Conservation (phyloP, 2,888 invertebrate species). For the Drosophila kanekoi region DNA sequence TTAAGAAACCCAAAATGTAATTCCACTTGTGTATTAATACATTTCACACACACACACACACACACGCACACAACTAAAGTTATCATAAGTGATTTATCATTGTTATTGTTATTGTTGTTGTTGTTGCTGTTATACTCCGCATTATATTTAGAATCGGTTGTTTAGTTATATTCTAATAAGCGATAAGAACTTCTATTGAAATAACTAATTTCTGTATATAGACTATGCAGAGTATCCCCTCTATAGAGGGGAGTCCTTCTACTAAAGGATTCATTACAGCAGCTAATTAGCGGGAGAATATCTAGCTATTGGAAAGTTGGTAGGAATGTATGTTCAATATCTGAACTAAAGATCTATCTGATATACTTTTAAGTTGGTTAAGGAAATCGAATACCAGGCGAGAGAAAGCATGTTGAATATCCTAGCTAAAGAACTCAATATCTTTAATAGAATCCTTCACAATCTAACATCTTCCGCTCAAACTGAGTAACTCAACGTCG, state of each 20-base stretch:
- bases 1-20: conserved; percentile 67
- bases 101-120: conserved; percentile 41
- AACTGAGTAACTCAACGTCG: not conserved
- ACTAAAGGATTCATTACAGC: no score
- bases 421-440: no score
- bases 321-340: no score
- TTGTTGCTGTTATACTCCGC: conserved; percentile 34
- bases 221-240: no score
- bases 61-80: conserved; percentile 43
- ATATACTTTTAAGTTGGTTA: no score
- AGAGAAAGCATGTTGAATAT: no score
- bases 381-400: no score
- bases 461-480: not conserved
- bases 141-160: conserved; percentile 1
- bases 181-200: not conserved
- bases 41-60: conserved; percentile 19
- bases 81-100: conserved; percentile 73
- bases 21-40: conserved; percentile 77
- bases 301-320: no score
- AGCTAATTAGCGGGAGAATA: no score
- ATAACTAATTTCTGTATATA: not conserved
- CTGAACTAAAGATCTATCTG: no score
- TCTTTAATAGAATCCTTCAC: no score
- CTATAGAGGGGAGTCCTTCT: no score
- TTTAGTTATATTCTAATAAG: not conserved